Conservation (phyloP, 2,113 vertebrate species). For the Butorides virescens region DNA sequence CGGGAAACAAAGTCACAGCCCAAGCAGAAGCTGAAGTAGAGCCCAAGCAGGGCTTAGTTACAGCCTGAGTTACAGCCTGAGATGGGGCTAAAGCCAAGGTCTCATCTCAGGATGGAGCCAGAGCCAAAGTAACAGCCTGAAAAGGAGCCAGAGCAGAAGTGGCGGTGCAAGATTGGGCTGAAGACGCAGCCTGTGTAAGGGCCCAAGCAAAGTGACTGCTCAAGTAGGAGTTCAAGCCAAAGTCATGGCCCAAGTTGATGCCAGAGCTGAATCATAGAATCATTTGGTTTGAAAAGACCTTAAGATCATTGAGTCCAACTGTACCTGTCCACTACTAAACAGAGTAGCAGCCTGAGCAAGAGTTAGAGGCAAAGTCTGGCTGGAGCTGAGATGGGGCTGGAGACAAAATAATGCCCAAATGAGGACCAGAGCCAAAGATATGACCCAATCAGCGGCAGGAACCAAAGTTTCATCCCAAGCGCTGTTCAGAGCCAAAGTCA, state of each 20-base stretch:
- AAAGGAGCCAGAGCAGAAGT: neutral
- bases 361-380: neutral
- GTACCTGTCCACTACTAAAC: too few relatives aligned
- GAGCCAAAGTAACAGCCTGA: neutral
- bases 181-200: neutral
- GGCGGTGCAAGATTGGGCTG: neutral
- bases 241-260: neutral
- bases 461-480: neutral
- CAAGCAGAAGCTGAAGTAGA: neutral
- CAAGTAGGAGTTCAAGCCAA: neutral
- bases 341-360: neutral
- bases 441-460: neutral
- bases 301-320: too few relatives aligned
- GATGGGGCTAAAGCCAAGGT: neutral
- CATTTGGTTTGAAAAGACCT: too few relatives aligned
- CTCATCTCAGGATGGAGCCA: neutral
- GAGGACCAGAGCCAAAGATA: neutral
- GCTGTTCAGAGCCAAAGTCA: neutral
- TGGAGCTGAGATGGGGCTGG: neutral
- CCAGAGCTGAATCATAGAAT: neutral
- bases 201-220: neutral
- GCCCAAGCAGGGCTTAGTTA: neutral
- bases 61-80: neutral
- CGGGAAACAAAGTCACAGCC: neutral
- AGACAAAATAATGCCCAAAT: neutral